Evolutionary conservation across 2,113 vertebrate genomes (phyloP), one percentile per base, ranked within the genome.

Genomic region (Dromaius novaehollandiae): DNA sequence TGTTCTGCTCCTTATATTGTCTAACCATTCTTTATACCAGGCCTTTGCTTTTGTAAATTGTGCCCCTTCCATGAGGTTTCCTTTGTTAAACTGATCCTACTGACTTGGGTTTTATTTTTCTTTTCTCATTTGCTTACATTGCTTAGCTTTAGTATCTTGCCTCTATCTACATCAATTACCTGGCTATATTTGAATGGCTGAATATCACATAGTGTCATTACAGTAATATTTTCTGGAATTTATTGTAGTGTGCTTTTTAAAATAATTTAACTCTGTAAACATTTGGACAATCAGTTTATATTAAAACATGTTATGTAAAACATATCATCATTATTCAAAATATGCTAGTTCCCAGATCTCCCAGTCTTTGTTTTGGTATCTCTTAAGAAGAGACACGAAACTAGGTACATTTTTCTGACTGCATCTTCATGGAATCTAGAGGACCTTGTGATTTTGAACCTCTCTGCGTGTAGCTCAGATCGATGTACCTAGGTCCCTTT

Each of bases 381-480:
- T 60, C n/a, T 63, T 74, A 51, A 75, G 58, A 44, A 68, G 7
- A 3, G 14, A 64, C 8, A 36, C 26, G n/a, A 26, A 48, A 3
- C 19, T 58, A 83, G 25, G 50, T 56, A 34, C 24, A 38, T 38
- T 40, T 40, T 32, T 90, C 56, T 38, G 36, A 19, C 13, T 66
- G 30, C 13, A 17, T 88, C 36, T 88, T 78, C 30, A 5, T 71
- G 13, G n/a, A 77, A 83, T 40, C 10, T 58, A 26, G 68, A 77
- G 70, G 55, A 65, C n/a, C 7, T 24, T 55, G 7, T 74, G 26
- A 26, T 91, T 82, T 92, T 51, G 25, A 82, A 26, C 28, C 40
- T 44, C 7, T 34, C 71, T 11, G 2, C 65, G 1, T 7, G 8
- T 28, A 64, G 11, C 14, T 90, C 6, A 0, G 30, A 2, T 11